Evolutionary conservation across 2,888 invertebrate species (phyloP).

Genomic region (Melanotus villosus): DNA sequence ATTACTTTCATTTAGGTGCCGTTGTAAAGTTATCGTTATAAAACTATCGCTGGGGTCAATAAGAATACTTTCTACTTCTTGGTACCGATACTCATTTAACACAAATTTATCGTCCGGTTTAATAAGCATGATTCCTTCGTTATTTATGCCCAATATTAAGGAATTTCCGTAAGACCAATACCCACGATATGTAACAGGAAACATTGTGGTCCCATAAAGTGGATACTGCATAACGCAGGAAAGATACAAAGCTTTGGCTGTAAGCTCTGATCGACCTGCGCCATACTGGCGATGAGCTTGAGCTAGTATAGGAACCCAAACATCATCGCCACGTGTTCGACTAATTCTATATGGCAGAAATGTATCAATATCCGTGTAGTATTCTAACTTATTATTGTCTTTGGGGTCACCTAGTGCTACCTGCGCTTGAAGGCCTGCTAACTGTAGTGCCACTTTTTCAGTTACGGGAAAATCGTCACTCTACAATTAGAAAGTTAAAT

Average conservation of each 20-base stretch:
- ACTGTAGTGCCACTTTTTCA: conserved; percentile 93
- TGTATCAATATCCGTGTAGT: conserved; percentile 92
- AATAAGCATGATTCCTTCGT: conserved; percentile 92
- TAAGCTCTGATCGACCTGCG: conserved; percentile 90
- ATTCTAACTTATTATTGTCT: conserved; percentile 83
- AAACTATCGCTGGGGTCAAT: conserved; percentile 94
- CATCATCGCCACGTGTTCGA: conserved; percentile 82
- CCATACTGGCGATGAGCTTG: conserved; percentile 94
- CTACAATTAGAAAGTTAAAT: conserved; percentile 69
- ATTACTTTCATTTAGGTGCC: conserved; percentile 76
- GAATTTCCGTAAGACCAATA: conserved; percentile 91
- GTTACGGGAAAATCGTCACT: conserved; percentile 96
- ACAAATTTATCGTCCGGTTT: conserved; percentile 94
- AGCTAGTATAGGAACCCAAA: conserved; percentile 90
- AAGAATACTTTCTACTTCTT: conserved; percentile 91
- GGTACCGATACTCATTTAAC: conserved; percentile 91
- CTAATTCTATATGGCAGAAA: conserved; percentile 90
- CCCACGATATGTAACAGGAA: conserved; percentile 90
- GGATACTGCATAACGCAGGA: conserved; percentile 98
- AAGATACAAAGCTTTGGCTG: conserved; percentile 93
- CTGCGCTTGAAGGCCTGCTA: conserved; percentile 95
- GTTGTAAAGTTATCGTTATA: conserved; percentile 88
- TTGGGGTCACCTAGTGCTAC: conserved; percentile 91
- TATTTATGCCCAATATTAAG: conserved; percentile 88
- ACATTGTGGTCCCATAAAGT: conserved; percentile 72